A percentile compares a stretch with the other conserved stretches of the same genome.
phyloP scores from a whole-genome alignment of 1,140 invertebrate species.

The Aphelinus certus region DNA sequence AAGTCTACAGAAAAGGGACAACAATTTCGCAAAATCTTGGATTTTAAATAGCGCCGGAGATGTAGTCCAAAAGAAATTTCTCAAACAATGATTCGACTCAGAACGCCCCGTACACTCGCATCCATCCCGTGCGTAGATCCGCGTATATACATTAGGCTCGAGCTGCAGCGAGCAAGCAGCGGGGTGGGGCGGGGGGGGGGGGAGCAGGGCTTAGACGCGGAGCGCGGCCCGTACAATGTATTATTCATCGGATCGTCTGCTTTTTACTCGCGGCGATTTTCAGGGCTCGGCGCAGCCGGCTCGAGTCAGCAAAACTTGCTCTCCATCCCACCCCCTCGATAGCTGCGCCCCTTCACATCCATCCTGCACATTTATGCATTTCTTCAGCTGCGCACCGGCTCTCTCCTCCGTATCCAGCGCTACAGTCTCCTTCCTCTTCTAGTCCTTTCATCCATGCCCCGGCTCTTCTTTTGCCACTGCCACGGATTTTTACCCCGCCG shows the following conservation, averaged over 20 bases:
- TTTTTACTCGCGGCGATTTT: constrained; percentile 52
- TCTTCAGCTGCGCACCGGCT: constrained; percentile 17
- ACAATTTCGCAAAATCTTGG: no score
- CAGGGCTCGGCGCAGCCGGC: constrained; percentile 29
- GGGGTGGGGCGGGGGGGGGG: not conserved
- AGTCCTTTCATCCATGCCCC: not conserved
- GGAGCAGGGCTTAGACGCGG: no score
- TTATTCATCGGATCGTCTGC: constrained; percentile 56
- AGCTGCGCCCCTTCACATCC: constrained; percentile 11
- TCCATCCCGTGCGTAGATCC: not conserved
- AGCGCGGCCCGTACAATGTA: constrained; percentile 51
- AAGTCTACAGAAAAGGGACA: no score
- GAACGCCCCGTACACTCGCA: not conserved
- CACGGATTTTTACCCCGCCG: no score
- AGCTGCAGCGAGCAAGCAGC: not conserved
- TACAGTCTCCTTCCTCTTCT: not conserved
- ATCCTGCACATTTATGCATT: constrained; percentile 51
- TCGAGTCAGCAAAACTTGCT: constrained; percentile 43
- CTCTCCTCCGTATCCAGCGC: not conserved
- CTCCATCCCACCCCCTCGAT: constrained; percentile 12
- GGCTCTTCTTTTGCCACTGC: not conserved
- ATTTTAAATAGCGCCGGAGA: no score
- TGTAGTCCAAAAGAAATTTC: no score
- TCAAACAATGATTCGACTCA: no score
- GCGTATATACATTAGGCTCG: constrained; percentile 18